phyloP scores from a whole-genome alignment of 2,888 invertebrate species.

The Pyrochroa serraticornis region DNA sequence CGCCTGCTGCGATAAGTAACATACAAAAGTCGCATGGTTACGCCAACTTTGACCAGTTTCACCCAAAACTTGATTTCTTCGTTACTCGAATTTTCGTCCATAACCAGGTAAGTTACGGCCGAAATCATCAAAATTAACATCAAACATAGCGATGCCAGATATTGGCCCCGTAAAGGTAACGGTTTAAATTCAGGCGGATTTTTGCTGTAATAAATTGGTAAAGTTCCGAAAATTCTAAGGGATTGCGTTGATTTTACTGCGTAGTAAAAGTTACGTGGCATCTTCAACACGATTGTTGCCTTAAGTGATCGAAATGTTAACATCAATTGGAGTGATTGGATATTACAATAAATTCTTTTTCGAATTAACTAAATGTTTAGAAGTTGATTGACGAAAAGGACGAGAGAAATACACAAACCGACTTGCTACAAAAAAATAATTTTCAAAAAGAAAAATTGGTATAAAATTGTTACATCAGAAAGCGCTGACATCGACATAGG shows the following conservation, averaged over 20 bases:
- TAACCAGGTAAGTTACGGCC: background rate
- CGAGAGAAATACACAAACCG: constrained; percentile 8
- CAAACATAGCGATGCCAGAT: background rate
- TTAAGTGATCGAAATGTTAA: background rate
- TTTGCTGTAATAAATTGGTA: constrained; percentile 5
- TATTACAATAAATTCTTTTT: background rate
- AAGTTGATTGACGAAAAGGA: constrained; percentile 14
- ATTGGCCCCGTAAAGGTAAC: constrained; percentile 1
- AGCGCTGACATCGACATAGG: background rate
- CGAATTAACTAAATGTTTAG: background rate
- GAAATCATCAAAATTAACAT: background rate
- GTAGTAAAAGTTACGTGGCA: constrained; percentile 8
- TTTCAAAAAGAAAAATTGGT: no score
- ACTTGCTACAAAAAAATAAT: constrained; percentile 12
- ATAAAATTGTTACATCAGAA: background rate
- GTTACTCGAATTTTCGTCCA: background rate
- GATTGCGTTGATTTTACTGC: constrained; percentile 7
- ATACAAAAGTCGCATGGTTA: constrained; percentile 6
- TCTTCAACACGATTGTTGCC: background rate
- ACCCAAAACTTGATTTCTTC: constrained; percentile 8
- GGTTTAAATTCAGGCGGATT: constrained; percentile 3
- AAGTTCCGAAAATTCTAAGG: constrained; percentile 11
- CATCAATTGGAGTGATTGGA: background rate
- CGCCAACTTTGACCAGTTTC: constrained; percentile 10
- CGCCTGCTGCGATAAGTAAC: constrained; percentile 1